These are phyloP conservation scores for Cylas formicarius DNA, from an alignment of 1,140 invertebrate genomes.

Conservation along the genomic window DNA sequence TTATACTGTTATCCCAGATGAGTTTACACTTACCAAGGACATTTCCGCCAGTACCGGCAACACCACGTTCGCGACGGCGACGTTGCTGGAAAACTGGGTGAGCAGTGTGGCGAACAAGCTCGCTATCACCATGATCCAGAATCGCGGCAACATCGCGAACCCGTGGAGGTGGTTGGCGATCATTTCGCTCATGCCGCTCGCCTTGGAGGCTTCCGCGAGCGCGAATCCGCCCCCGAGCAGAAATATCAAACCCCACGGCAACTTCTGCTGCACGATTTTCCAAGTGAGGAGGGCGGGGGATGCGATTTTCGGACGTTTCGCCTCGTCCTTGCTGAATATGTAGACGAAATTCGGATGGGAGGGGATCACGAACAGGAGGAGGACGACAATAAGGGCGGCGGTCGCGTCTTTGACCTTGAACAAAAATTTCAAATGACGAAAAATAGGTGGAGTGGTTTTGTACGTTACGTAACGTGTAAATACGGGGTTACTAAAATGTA, in stretches of 20 bases:
- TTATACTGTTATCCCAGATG: not conserved
- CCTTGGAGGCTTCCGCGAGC: slow-evolving; percentile 71
- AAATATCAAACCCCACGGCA: slow-evolving; percentile 72
- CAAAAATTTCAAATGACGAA: not conserved
- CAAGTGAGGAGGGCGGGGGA: slow-evolving; percentile 67
- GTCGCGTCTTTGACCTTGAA: slow-evolving; percentile 74
- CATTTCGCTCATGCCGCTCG: slow-evolving; percentile 66
- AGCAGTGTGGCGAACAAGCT: slow-evolving; percentile 50
- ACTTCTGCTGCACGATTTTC: slow-evolving; percentile 64
- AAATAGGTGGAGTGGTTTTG: no score
- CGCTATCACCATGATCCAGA: slow-evolving; percentile 52
- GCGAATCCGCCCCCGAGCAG: slow-evolving; percentile 74
- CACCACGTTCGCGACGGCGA: slow-evolving; percentile 78
- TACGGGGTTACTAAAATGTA: no score
- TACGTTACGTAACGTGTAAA: no score
- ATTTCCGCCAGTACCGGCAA: slow-evolving; percentile 73
- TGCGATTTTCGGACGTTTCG: slow-evolving; percentile 52
- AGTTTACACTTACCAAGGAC: slow-evolving; percentile 33
- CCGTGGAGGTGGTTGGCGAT: slow-evolving; percentile 59
- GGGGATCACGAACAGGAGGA: slow-evolving; percentile 75
- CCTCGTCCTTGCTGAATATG: slow-evolving; percentile 52
- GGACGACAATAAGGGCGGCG: slow-evolving; percentile 69
- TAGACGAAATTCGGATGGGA: slow-evolving; percentile 67
- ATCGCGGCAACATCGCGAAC: slow-evolving; percentile 47
- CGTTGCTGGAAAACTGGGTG: slow-evolving; percentile 79